Conservation (phyloP, 2,888 invertebrate species). For the Chloroclystis v-ata region DNA sequence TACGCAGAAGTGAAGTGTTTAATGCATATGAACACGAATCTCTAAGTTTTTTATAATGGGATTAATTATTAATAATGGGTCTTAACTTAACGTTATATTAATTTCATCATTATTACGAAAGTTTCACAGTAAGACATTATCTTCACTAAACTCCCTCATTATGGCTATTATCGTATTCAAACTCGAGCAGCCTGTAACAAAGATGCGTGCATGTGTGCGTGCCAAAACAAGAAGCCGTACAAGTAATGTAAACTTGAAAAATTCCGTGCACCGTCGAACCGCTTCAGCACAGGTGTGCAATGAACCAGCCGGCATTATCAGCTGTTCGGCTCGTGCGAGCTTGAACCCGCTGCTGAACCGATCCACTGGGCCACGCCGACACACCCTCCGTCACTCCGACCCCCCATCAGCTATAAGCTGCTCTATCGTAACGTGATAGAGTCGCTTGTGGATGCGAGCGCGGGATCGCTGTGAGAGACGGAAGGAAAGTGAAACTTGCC, state of each 20-base stretch:
- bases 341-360: conserved; percentile 35
- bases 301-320: conserved; percentile 50
- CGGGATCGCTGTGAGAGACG: not conserved
- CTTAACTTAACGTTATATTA: too few species aligned
- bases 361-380: conserved; percentile 30
- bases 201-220: conserved; percentile 3
- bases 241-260: not conserved
- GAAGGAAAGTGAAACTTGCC: conserved; percentile 9
- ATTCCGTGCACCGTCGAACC: conserved; percentile 10
- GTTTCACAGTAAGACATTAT: not conserved
- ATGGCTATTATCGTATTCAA: not conserved
- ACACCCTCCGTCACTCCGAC: not conserved
- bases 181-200: not conserved
- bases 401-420: not conserved
- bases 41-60: too few species aligned
- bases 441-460: not conserved
- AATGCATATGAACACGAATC: too few species aligned
- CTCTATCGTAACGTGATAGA: not conserved
- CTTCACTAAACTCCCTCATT: too few species aligned
- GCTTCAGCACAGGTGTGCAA: conserved; percentile 62
- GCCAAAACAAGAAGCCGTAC: conserved; percentile 7
- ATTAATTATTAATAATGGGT: too few species aligned
- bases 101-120: not conserved
- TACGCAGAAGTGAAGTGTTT: too few species aligned
- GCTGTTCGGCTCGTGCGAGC: conserved; percentile 64